phyloP scores from a whole-genome alignment of 2,888 invertebrate genomes.

The Scelioninae gen. 2 region DNA sequence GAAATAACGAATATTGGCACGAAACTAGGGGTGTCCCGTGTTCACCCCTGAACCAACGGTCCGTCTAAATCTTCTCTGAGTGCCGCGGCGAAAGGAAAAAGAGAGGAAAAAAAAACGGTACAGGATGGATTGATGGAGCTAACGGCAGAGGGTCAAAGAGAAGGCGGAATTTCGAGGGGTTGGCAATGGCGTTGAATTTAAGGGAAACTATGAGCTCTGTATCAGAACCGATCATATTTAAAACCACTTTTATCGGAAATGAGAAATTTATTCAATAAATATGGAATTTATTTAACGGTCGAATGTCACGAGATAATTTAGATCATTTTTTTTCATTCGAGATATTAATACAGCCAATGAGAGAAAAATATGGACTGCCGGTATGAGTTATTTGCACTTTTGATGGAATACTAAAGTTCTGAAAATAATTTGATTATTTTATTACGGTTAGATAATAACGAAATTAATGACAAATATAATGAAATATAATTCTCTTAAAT shows the following conservation, averaged over 20 bases:
- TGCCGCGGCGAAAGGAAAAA: conserved; percentile 40
- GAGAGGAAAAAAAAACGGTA: conserved; percentile 16
- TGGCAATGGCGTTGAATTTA: conserved; percentile 51
- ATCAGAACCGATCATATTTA: conserved; percentile 47
- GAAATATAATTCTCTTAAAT: too few species aligned
- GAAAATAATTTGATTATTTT: too few species aligned
- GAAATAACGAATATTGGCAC: conserved; percentile 57
- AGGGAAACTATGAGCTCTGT: conserved; percentile 52
- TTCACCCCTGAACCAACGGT: conserved; percentile 55
- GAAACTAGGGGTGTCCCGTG: conserved; percentile 51
- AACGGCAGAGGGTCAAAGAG: conserved; percentile 38
- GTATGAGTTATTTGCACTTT: neutral
- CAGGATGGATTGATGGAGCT: conserved; percentile 1
- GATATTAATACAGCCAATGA: conserved; percentile 6
- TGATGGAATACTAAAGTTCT: too few species aligned
- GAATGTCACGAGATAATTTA: conserved; percentile 15
- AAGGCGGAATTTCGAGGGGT: conserved; percentile 50
- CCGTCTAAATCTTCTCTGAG: conserved; percentile 53
- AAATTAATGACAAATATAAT: too few species aligned
- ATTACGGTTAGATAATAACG: too few species aligned
- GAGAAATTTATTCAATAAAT: conserved; percentile 49
- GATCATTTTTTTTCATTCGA: conserved; percentile 6
- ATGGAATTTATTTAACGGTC: conserved; percentile 28
- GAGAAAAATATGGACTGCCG: neutral
- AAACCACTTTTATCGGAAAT: conserved; percentile 33